phyloP scores from a whole-genome alignment of 2,797 vertebrate genomes.

The Melanotaenia maccullochi region DNA sequence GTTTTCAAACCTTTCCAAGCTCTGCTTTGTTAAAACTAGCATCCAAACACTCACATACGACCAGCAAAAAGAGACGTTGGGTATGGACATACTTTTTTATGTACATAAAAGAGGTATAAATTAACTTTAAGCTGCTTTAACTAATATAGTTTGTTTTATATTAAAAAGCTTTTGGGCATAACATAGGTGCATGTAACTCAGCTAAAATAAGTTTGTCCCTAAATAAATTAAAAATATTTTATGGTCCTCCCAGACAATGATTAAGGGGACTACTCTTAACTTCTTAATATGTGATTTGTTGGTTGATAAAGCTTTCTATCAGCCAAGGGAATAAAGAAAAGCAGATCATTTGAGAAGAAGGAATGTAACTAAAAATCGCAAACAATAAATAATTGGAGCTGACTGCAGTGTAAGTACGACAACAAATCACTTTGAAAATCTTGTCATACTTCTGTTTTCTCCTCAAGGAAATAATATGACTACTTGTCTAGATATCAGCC shows the following conservation, averaged over 20 bases:
- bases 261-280: background rate
- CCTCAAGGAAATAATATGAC: slow-evolving; percentile 29
- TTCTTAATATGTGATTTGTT: background rate
- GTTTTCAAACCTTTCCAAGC: too few species aligned
- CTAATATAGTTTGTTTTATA: too few species aligned
- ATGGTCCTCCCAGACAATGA: background rate
- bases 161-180: too few species aligned
- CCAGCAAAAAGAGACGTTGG: too few species aligned
- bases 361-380: background rate
- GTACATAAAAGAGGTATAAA: too few species aligned
- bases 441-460: slow-evolving; percentile 28
- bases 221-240: too few species aligned
- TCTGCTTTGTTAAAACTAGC: too few species aligned
- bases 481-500: slow-evolving; percentile 47
- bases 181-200: background rate
- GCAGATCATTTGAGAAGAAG: background rate
- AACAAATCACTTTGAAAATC: slow-evolving; percentile 1
- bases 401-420: background rate
- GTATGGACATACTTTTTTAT: too few species aligned
- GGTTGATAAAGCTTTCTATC: background rate
- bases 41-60: too few species aligned
- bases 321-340: background rate
- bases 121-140: too few species aligned
- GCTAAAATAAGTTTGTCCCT: background rate
- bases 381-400: background rate